Percentiles rank a stretch among this genome's conserved stretches.
phyloP scores from a whole-genome alignment of 2,113 vertebrate genomes.

The Pongo pygmaeus region DNA sequence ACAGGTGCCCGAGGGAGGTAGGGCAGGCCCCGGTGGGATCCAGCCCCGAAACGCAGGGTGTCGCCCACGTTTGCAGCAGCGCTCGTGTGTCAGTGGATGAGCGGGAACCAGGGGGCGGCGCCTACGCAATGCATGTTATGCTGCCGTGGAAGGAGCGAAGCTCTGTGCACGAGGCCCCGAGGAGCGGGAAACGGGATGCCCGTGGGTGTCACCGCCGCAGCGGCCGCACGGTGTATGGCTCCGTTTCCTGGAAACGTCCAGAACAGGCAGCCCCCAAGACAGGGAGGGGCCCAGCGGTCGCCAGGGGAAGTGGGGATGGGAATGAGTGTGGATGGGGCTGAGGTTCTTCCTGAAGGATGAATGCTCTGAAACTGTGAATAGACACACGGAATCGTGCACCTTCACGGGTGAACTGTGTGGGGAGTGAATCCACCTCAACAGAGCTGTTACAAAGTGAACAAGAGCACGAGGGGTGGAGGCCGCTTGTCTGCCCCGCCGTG shows the following conservation, averaged over 20 bases:
- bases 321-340: accelerated
- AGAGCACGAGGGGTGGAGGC: not conserved
- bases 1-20: not conserved
- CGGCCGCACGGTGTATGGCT: accelerated
- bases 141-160: accelerated
- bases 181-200: no score
- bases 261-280: no score
- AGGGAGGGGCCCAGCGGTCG: not conserved
- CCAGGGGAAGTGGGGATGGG: not conserved
- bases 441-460: not conserved
- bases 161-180: no score
- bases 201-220: accelerated
- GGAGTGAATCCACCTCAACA: not conserved
- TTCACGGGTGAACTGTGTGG: accelerated
- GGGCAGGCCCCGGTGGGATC: not conserved
- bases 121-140: no score
- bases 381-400: accelerated
- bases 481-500: no score
- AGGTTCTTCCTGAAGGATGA: not conserved
- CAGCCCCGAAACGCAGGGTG: no score
- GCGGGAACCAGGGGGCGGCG: accelerated
- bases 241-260: no score
- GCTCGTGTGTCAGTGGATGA: no score
- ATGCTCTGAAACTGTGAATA: not conserved
- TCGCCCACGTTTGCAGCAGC: accelerated